Conservation (phyloP, 2,888 invertebrate species). For the Tipula helvola region DNA sequence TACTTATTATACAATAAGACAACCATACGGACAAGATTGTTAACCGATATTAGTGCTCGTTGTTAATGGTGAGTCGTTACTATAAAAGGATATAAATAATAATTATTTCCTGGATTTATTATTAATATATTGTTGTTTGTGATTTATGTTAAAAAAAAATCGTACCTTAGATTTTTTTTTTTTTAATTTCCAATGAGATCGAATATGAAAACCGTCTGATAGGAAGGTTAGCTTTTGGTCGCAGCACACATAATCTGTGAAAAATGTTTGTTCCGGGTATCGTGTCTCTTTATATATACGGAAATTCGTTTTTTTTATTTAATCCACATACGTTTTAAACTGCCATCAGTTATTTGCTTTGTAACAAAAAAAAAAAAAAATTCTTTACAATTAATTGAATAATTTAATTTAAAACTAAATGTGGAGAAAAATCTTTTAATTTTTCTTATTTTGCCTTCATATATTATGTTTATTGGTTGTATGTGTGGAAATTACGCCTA, state of each 20-base stretch:
- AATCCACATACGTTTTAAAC: not conserved
- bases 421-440: not conserved
- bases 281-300: not conserved
- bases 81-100: not conserved
- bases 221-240: not conserved
- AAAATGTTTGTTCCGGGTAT: not conserved
- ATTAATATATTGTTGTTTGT: not conserved
- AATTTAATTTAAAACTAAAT: not conserved
- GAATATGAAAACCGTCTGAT: not conserved
- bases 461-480: not conserved
- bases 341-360: not conserved
- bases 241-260: not conserved
- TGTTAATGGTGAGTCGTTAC: not conserved
- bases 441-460: not conserved
- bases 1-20: not conserved
- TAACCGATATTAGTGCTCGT: not conserved
- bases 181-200: not conserved
- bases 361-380: not conserved
- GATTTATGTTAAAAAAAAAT: not conserved
- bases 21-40: not conserved
- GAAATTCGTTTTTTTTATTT: not conserved
- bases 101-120: not conserved
- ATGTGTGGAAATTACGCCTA: not conserved
- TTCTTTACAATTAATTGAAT: not conserved
- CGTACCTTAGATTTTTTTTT: not conserved